Evolutionary conservation across 1,140 invertebrate genomes (phyloP).

Genomic region (Bombus huntii): DNA sequence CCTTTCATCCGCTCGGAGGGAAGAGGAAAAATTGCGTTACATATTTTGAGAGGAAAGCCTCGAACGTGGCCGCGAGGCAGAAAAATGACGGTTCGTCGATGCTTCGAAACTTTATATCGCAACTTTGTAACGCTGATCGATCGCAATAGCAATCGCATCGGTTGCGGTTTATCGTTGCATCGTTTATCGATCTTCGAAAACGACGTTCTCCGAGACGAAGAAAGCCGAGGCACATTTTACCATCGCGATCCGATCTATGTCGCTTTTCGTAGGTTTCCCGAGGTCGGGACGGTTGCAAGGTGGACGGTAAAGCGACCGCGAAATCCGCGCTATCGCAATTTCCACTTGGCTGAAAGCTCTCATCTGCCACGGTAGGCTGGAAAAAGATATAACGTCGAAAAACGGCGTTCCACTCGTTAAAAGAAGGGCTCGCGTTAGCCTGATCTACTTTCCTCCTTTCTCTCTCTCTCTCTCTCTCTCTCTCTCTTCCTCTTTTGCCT

Average conservation of each 20-base stretch:
- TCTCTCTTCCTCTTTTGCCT: too few relatives aligned
- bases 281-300: too few relatives aligned
- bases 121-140: conserved; percentile 7
- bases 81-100: not conserved
- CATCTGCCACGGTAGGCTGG: not conserved
- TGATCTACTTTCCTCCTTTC: too few relatives aligned
- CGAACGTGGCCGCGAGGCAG: not conserved
- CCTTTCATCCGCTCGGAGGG: not conserved
- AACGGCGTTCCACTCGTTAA: too few relatives aligned
- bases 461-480: too few relatives aligned
- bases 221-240: not conserved
- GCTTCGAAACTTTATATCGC: not conserved
- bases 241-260: not conserved
- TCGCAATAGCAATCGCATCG: not conserved
- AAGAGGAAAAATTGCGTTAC: conserved; percentile 28
- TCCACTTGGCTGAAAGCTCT: conserved; percentile 34
- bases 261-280: not conserved
- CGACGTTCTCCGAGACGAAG: not conserved
- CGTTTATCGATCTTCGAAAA: not conserved
- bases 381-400: conserved; percentile 5
- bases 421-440: too few relatives aligned
- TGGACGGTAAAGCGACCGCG: too few relatives aligned
- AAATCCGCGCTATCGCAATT: conserved; percentile 36
- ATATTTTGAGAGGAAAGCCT: conserved; percentile 8
- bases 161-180: not conserved